A percentile compares a stretch with the other conserved stretches of the same genome.
These are phyloP conservation scores for Hestina assimilis DNA, from an alignment of 1,140 invertebrate genomes.

Conservation along the genomic window DNA sequence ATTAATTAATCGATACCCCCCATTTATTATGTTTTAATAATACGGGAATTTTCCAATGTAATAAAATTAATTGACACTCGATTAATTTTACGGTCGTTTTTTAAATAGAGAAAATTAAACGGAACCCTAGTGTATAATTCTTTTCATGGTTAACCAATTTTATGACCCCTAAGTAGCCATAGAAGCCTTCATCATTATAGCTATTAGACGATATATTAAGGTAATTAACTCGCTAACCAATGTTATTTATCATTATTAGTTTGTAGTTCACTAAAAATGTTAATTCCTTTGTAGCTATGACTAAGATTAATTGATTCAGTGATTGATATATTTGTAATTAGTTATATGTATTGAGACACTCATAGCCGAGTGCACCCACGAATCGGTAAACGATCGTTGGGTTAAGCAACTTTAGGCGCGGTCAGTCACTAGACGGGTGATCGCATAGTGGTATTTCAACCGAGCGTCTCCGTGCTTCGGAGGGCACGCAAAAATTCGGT, in stretches of 20 bases:
- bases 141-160: constrained; percentile 11
- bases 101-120: no score
- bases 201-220: constrained; percentile 4
- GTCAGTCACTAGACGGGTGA: no score
- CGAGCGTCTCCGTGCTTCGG: no score
- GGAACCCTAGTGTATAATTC: not conserved
- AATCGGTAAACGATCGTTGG: no score
- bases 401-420: no score
- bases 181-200: not conserved
- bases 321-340: not conserved
- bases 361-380: no score
- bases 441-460: no score
- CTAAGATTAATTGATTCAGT: constrained; percentile 3
- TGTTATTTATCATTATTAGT: constrained; percentile 9
- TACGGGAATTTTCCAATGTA: not conserved
- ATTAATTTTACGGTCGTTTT: no score
- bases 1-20: no score
- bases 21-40: not conserved
- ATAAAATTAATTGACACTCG: no score
- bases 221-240: constrained; percentile 18
- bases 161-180: constrained; percentile 5
- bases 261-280: not conserved
- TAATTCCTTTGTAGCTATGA: constrained; percentile 5
- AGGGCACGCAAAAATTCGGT: no score
- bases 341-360: not conserved